Evolutionary conservation across 2,797 vertebrate genomes (phyloP), one percentile per base, ranked within the genome.

Genomic region (Allobates femoralis): DNA sequence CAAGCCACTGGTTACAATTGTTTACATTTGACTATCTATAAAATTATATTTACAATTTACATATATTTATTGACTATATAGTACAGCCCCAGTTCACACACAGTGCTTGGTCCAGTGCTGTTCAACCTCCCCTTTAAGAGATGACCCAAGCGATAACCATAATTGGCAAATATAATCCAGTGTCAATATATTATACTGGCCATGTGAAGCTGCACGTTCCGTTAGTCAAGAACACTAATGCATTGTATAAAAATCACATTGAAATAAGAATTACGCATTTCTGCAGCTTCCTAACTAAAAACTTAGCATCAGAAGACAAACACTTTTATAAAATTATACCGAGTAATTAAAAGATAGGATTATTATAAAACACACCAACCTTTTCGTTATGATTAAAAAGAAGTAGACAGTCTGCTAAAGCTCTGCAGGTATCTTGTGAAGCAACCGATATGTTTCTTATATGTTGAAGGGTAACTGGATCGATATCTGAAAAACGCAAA

Each of bases 341-440:
- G 4, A 11, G 5, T n/a, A 53, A 77, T 21, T 77, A 32, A 34
- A n/a, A 23, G 19, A 10, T 5, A 51, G 32, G 21, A 19, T 30
- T 12, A 18, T 21, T 64, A 19, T 19, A 30, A 46, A 32, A 30
- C n/a, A 51, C 87, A 95, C 97, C 83, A 94, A 99, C 97, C 96
- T 94, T 95, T 92, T 98, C 96, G 89, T 97, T 96, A 89, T 94
- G 96, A 64, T 94, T 94, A 86, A 98, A 94, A 56, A 97, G 92
- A 86, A 93, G 92, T 73, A 97, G 94, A 89, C 96, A 98, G 86
- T 94, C 92, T 77, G 93, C 93, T 89, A 99, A 90, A 41, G 95
- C 94, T 79, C 93, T 92, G 83, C 94, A 96, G 0, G 96, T 96
- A 90, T 97, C 95, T 90, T 93, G 93, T 80, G 96, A 97, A 28